These are phyloP conservation scores for Polietes domitor DNA, from an alignment of 2,888 invertebrate species.

Conservation along the genomic window DNA sequence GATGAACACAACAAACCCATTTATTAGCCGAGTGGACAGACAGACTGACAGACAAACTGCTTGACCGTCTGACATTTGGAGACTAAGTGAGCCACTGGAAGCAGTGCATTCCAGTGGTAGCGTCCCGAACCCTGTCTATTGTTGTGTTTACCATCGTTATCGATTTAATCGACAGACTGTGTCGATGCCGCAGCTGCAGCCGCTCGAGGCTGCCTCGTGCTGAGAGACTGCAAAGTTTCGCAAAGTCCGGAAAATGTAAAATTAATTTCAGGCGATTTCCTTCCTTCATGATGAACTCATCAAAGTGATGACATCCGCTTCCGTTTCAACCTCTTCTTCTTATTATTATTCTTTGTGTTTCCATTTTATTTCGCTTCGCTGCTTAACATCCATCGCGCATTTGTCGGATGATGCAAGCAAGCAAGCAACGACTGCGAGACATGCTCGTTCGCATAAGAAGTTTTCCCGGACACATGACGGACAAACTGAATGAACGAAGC, in stretches of 20 bases:
- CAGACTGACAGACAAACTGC: constrained; percentile 35
- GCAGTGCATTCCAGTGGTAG: neutral
- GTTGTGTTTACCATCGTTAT: constrained; percentile 34
- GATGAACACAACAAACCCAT: constrained; percentile 11
- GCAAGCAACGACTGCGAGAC: neutral
- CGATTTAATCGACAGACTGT: constrained; percentile 28
- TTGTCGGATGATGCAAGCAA: too few species aligned
- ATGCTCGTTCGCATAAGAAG: neutral
- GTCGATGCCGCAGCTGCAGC: neutral
- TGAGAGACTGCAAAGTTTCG: constrained; percentile 43
- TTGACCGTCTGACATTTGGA: constrained; percentile 40
- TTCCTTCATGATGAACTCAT: constrained; percentile 71
- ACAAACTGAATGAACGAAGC: neutral
- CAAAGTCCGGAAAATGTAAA: constrained; percentile 68
- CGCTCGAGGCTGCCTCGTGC: neutral
- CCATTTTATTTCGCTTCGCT: constrained; percentile 10
- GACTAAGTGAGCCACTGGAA: constrained; percentile 28
- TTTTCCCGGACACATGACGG: constrained; percentile 6
- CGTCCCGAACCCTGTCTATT: constrained; percentile 4
- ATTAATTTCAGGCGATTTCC: constrained; percentile 72
- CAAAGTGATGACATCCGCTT: constrained; percentile 71
- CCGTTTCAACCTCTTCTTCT: constrained; percentile 56
- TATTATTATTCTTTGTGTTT: constrained; percentile 27
- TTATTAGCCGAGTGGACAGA: constrained; percentile 41
- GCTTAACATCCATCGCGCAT: neutral